These are phyloP conservation scores for Denticeps clupeoides DNA, from an alignment of 2,797 vertebrate genomes.

Conservation along the genomic window DNA sequence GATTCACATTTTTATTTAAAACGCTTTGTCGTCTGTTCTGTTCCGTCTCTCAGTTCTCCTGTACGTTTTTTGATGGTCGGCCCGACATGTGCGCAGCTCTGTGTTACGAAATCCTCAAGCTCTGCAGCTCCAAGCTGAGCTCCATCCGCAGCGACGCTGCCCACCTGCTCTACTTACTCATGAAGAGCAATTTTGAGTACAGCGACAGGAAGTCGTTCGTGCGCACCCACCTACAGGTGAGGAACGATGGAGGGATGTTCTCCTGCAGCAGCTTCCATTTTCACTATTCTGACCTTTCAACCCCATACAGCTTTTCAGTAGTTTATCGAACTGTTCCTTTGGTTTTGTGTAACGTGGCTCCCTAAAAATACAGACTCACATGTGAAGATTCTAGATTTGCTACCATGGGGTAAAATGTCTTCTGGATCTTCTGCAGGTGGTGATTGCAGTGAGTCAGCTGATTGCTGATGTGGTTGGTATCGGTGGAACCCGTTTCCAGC, in stretches of 20 bases:
- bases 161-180: conserved; percentile 91
- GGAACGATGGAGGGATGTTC: too few relatives aligned
- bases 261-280: too few relatives aligned
- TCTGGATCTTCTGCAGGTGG: conserved; percentile 76
- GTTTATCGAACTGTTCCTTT: too few relatives aligned
- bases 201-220: conserved; percentile 90
- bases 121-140: conserved; percentile 93
- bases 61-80: conserved; percentile 87
- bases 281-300: too few relatives aligned
- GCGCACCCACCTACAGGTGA: conserved; percentile 87
- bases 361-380: too few relatives aligned
- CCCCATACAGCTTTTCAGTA: too few relatives aligned
- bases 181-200: conserved; percentile 98
- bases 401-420: too few relatives aligned
- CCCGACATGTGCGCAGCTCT: conserved; percentile 93
- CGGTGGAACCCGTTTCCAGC: conserved; percentile 91
- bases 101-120: conserved; percentile 94
- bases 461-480: conserved; percentile 96
- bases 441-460: conserved; percentile 96
- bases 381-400: too few relatives aligned
- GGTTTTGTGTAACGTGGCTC: too few relatives aligned
- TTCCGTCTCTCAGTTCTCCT: conserved; percentile 71
- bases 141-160: conserved; percentile 87
- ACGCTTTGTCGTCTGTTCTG: conserved; percentile 5
- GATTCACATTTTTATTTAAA: neutral